A percentile compares a stretch with the other conserved stretches of the same genome.
phyloP scores from a whole-genome alignment of 2,113 vertebrate species.

The Eurystomus gularis region DNA sequence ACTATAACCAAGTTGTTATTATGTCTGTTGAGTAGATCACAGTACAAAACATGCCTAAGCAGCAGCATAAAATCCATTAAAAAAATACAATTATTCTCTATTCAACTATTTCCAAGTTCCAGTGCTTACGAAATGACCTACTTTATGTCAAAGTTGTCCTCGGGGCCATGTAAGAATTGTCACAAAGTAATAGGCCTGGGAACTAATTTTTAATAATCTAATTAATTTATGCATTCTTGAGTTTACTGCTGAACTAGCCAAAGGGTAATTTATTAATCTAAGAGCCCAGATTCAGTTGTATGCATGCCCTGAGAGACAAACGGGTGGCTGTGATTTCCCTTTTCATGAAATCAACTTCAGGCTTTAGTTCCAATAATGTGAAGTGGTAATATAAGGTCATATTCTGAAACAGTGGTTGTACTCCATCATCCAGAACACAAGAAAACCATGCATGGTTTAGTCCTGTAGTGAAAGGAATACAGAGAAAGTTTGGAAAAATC shows the following conservation, averaged over 20 bases:
- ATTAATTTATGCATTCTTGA: constrained; percentile 57
- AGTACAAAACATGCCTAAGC: not conserved
- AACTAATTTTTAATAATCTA: constrained; percentile 52
- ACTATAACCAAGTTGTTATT: not conserved
- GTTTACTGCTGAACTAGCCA: constrained; percentile 21
- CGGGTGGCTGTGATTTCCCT: not conserved
- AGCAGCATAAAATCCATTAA: not conserved
- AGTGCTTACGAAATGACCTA: not conserved
- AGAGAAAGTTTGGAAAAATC: not conserved
- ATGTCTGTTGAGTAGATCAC: not conserved
- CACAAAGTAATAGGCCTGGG: constrained; percentile 6
- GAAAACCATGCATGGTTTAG: not conserved
- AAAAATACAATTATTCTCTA: not conserved
- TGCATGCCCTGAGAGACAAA: not conserved
- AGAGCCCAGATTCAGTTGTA: constrained; percentile 4
- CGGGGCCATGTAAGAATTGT: not conserved
- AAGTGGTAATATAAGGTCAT: not conserved
- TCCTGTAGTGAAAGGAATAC: not conserved
- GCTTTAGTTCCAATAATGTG: not conserved
- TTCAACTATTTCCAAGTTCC: not conserved
- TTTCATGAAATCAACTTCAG: not conserved
- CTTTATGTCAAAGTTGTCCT: constrained; percentile 24
- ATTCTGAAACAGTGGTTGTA: not conserved
- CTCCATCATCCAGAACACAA: not conserved
- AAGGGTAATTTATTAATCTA: constrained; percentile 48